These are phyloP conservation scores for Stratiomys singularior DNA, from an alignment of 2,888 invertebrate genomes.

Conservation along the genomic window DNA sequence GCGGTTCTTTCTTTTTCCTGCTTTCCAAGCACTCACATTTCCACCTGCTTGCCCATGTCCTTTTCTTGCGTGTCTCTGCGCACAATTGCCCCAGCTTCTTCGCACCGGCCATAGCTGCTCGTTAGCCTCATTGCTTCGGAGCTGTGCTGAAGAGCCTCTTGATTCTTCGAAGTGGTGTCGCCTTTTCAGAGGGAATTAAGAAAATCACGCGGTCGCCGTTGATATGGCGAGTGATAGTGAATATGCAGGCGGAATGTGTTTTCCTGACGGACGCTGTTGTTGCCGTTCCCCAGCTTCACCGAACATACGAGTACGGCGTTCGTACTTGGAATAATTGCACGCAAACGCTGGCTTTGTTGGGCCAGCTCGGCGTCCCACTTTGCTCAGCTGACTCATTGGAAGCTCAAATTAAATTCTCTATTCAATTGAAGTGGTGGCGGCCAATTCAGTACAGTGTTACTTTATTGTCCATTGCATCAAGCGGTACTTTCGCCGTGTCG, in stretches of 20 bases:
- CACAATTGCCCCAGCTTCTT: not conserved
- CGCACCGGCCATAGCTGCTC: not conserved
- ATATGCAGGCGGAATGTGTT: not conserved
- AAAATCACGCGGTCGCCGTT: not conserved
- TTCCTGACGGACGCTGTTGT: not conserved
- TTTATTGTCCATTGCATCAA: too few relatives aligned
- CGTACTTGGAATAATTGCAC: not conserved
- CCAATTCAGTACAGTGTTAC: not conserved
- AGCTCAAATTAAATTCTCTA: not conserved
- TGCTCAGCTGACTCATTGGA: not conserved
- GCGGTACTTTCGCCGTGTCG: too few relatives aligned
- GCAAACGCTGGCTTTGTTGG: conserved; percentile 3
- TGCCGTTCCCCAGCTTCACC: not conserved
- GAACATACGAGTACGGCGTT: too few relatives aligned
- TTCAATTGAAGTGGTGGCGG: not conserved
- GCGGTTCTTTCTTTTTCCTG: not conserved
- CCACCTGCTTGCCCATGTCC: not conserved
- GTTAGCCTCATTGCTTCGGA: too few relatives aligned
- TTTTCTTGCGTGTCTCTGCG: not conserved
- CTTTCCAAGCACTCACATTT: not conserved
- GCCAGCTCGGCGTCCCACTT: too few relatives aligned
- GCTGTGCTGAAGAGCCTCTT: not conserved
- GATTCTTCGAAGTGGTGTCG: not conserved
- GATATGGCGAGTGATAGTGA: not conserved
- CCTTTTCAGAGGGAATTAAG: not conserved